Base-by-base conservation (phyloP, 2,797 vertebrate species). In the Petrocephalus sullivani region DNA sequence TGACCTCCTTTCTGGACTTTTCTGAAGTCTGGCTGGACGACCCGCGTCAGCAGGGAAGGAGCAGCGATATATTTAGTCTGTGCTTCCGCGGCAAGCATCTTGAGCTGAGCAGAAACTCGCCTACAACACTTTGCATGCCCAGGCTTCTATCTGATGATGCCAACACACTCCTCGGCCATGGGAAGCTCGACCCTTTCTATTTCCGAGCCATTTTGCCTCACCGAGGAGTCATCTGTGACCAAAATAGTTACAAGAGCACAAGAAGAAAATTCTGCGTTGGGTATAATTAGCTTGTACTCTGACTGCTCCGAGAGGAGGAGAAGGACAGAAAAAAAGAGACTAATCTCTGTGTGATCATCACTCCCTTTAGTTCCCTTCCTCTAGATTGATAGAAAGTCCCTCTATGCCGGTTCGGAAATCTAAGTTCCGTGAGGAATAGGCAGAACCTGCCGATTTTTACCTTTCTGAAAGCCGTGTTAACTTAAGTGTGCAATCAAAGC, bases 141-240 rank as follows among this genome's bases (percentile, higher is more conserved):
- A 41, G n/a, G 19, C 37, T 67, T 33, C 56, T 14, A 7, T 6
- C 58, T n/a, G 92, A 93, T 92, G 92, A 92, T 92, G 91, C 91
- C 92, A 90, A 89, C 89, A 64, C 93, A 93, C 95, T 95, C 96
- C 96, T 95, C n/a, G 5, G 12, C 91, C 94, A 91, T 88, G 92
- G 91, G 91, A 92, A 92, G 93, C 93, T 95, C 96, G 94, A 95
- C 96, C 96, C 95, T 96, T 96, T 95, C 90, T 91, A 46, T 85
- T 89, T 33, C 7, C 16, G 89, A 91, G 92, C 89, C 94, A 95
- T 95, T 92, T 94, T 92, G 94, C 92, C 94, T 87, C 92, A 90
- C 93, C 93, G 93, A 94, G 96, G 95, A 96, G 95, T 96, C 96
- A 96, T 93, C 89, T 64, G 91, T 92, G 93, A 92, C 93, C 92